These are phyloP conservation scores for Bothrops jararaca DNA, from an alignment of 2,113 vertebrate genomes.

Conservation along the genomic window DNA sequence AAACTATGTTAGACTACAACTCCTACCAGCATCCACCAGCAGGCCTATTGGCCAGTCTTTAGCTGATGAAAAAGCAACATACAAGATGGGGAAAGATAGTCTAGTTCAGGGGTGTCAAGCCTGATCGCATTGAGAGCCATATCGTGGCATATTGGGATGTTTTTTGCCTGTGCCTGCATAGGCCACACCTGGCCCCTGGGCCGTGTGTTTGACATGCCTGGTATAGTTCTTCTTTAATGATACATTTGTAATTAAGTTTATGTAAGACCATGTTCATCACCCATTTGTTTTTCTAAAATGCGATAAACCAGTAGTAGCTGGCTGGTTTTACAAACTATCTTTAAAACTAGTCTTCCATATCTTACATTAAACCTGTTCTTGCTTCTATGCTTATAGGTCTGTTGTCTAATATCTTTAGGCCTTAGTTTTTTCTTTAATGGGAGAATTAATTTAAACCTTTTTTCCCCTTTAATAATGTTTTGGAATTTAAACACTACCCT, in stretches of 20 bases:
- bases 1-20: not conserved
- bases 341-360: not conserved
- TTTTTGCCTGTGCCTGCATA: too few relatives aligned
- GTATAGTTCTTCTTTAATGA: not conserved
- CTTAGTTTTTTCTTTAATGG: not conserved
- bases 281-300: not conserved
- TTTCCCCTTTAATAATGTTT: not conserved
- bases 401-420: not conserved
- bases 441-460: not conserved
- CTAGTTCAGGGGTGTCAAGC: too few relatives aligned
- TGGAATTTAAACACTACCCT: not conserved
- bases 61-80: not conserved
- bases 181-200: too few relatives aligned
- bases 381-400: not conserved
- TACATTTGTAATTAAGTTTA: not conserved
- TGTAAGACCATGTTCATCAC: not conserved
- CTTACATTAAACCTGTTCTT: not conserved
- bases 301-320: not conserved
- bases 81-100: too few relatives aligned
- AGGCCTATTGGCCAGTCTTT: not conserved
- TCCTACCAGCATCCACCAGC: not conserved
- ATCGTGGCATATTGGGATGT: too few relatives aligned
- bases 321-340: not conserved
- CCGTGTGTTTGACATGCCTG: too few relatives aligned
- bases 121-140: too few relatives aligned